Conservation (phyloP, 1,140 invertebrate genomes). For the Drosophila seguyi region DNA sequence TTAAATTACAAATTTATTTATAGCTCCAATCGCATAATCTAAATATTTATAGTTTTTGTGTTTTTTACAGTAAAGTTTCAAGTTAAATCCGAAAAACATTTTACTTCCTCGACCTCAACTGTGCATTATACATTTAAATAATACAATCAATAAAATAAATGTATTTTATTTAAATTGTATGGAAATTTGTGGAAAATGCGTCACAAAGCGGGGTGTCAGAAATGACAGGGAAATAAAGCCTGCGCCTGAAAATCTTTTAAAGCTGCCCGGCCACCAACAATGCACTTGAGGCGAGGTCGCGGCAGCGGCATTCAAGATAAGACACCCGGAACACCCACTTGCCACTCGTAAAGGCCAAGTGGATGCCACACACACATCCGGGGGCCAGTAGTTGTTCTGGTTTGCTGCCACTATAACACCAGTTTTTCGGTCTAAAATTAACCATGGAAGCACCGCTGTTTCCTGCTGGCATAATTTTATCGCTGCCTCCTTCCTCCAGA, state of each 20-base stretch:
- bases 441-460: conserved; percentile 40
- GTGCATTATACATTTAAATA: background rate
- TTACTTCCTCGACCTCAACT: background rate
- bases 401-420: conserved; percentile 20
- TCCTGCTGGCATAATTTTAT: conserved; percentile 49
- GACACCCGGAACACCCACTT: conserved; percentile 37
- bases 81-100: too few species aligned
- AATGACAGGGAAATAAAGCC: conserved; percentile 8
- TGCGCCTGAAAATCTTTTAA: background rate
- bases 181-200: conserved; percentile 5
- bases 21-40: background rate
- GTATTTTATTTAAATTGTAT: conserved; percentile 16
- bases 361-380: conserved; percentile 54
- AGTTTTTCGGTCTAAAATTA: conserved; percentile 59
- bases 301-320: conserved; percentile 54
- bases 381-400: conserved; percentile 15
- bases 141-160: conserved; percentile 6
- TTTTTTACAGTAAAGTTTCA: background rate
- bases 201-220: background rate
- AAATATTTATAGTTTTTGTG: background rate
- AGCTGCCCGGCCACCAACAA: conserved; percentile 24
- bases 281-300: conserved; percentile 50
- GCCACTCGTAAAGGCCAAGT: conserved; percentile 68
- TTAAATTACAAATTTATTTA: background rate
- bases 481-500: conserved; percentile 24